phyloP scores from a whole-genome alignment of 2,888 invertebrate genomes.

The Diloba caeruleocephala region DNA sequence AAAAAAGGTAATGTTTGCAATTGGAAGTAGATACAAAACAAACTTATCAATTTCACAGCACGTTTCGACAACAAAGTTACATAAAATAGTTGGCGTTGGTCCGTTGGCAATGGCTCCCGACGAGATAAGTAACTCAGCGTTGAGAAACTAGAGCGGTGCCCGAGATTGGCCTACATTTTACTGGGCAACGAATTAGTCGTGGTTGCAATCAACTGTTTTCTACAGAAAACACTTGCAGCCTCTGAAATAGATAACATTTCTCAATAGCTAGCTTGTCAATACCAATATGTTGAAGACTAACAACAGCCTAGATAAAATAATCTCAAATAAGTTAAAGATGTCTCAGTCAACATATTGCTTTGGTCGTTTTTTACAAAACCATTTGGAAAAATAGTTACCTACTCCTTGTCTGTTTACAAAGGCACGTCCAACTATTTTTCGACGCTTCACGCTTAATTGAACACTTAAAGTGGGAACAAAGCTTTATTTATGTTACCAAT shows the following conservation, averaged over 20 bases:
- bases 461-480: constrained; percentile 41
- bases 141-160: constrained; percentile 85
- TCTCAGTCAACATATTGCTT: constrained; percentile 15
- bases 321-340: constrained; percentile 13
- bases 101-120: constrained; percentile 82
- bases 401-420: constrained; percentile 17
- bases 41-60: constrained; percentile 80
- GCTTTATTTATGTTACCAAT: constrained; percentile 45
- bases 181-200: constrained; percentile 80
- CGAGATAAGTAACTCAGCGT: constrained; percentile 82
- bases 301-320: constrained; percentile 24
- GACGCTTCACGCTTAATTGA: constrained; percentile 50
- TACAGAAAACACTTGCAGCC: constrained; percentile 78
- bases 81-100: constrained; percentile 81
- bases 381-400: constrained; percentile 13
- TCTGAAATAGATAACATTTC: constrained; percentile 80
- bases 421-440: constrained; percentile 32
- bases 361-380: constrained; percentile 9
- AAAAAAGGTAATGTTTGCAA: constrained; percentile 41
- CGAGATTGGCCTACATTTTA: constrained; percentile 84
- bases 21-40: constrained; percentile 64
- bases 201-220: constrained; percentile 82
- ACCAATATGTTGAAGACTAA: constrained; percentile 21
- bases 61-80: constrained; percentile 87
- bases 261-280: constrained; percentile 62